Conservation (phyloP, 92 coral and sea anemone species). For the Epizoanthus stellaris region DNA sequence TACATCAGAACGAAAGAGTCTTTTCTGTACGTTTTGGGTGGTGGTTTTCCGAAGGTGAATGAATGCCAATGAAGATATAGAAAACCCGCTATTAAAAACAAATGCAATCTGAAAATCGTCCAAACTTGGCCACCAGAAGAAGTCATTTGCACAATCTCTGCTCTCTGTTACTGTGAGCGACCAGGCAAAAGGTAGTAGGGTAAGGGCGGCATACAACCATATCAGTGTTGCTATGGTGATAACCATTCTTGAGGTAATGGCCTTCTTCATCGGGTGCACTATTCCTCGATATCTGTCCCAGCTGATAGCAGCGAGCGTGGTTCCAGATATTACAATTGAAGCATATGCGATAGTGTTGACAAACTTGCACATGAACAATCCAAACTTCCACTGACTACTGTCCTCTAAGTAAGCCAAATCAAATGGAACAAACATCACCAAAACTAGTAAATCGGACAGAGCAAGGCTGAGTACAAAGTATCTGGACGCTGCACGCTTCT, state of each 20-base stretch:
- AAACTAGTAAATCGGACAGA: constrained; percentile 2
- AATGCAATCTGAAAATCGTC: constrained; percentile 45
- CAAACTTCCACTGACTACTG: not conserved
- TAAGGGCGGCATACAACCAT: constrained; percentile 20
- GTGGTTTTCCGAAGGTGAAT: constrained; percentile 16
- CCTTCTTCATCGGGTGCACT: constrained; percentile 1
- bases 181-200: constrained; percentile 3
- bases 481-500: constrained; percentile 7
- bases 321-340: not conserved
- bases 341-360: constrained; percentile 15
- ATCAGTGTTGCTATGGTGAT: constrained; percentile 22
- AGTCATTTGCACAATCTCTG: constrained; percentile 7
- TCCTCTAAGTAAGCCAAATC: constrained; percentile 16
- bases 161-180: not conserved
- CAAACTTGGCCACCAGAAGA: constrained; percentile 6
- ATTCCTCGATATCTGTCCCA: constrained; percentile 18
- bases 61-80: constrained; percentile 43
- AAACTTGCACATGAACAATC: constrained; percentile 11
- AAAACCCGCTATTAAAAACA: constrained; percentile 36
- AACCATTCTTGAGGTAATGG: not conserved
- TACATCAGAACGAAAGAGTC: constrained; percentile 14
- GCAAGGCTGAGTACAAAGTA: constrained; percentile 10
- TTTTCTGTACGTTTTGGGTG: constrained; percentile 9
- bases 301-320: constrained; percentile 8
- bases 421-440: constrained; percentile 9